Conservation (phyloP, 2,797 vertebrate species). For the Lagorchestes hirsutus region DNA sequence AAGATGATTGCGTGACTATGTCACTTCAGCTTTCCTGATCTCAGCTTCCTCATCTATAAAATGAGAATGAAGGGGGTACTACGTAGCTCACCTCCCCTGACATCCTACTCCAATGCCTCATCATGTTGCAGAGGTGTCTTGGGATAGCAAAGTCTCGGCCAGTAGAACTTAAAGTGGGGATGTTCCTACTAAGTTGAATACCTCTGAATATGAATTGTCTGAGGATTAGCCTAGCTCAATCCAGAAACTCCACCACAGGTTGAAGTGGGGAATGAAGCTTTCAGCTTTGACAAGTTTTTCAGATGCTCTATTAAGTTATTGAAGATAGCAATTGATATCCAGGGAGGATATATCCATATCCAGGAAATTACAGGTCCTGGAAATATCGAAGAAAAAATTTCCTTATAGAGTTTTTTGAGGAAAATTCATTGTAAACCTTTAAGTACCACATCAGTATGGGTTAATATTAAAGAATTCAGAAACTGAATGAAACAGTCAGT, state of each 20-base stretch:
- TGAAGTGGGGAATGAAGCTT: not conserved
- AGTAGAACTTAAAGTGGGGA: not conserved
- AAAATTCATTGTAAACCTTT: not conserved
- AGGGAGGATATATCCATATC: not conserved
- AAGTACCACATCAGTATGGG: not conserved
- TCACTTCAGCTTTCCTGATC: not conserved
- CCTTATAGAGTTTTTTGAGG: not conserved
- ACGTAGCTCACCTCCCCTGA: not conserved
- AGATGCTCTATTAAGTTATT: not conserved
- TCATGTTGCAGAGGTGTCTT: not conserved
- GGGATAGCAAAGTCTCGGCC: not conserved
- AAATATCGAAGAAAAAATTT: not conserved
- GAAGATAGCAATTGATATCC: not conserved
- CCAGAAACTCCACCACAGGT: not conserved
- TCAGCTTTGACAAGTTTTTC: not conserved
- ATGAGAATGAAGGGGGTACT: not conserved
- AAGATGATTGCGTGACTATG: not conserved
- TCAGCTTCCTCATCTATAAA: not conserved
- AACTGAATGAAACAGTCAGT: not conserved
- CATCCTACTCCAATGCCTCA: not conserved
- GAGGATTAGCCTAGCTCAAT: not conserved
- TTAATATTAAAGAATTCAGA: not conserved
- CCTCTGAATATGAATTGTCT: not conserved
- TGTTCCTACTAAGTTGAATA: not conserved
- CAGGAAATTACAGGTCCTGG: not conserved